Percentiles rank a stretch among this genome's conserved stretches.
These are phyloP conservation scores for Drosophila gaucha DNA, from an alignment of 2,888 invertebrate species.

Conservation along the genomic window DNA sequence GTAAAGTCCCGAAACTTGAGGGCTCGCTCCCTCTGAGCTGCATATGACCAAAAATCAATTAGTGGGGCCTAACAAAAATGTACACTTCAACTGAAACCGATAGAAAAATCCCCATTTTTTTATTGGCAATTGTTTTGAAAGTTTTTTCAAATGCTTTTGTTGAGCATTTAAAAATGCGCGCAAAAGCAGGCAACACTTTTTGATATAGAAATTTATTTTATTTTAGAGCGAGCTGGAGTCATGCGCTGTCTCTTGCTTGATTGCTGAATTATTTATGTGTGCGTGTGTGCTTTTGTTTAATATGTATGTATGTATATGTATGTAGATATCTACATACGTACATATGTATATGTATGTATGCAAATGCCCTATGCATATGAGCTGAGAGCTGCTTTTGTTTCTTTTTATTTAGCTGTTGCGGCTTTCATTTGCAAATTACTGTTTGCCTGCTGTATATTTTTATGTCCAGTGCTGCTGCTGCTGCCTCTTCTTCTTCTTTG, in stretches of 20 bases:
- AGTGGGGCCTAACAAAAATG: constrained; percentile 27
- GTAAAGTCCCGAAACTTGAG: constrained; percentile 9
- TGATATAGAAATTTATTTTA: constrained; percentile 5
- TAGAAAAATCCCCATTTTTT: constrained; percentile 36
- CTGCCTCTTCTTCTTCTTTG: constrained; percentile 4
- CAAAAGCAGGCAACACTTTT: constrained; percentile 56
- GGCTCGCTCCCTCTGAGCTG: constrained; percentile 31
- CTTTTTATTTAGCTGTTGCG: constrained; percentile 24
- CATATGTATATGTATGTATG: constrained; percentile 54
- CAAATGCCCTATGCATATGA: constrained; percentile 74
- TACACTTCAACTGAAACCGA: constrained; percentile 44
- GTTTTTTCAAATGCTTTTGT: constrained; percentile 8
- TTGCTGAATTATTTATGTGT: constrained; percentile 71
- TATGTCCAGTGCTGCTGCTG: constrained; percentile 20
- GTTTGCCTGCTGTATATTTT: constrained; percentile 58
- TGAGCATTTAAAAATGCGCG: constrained; percentile 30
- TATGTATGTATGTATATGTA: constrained; percentile 42
- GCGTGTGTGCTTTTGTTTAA: constrained; percentile 31
- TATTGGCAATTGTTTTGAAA: constrained; percentile 6
- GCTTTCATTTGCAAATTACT: constrained; percentile 72
- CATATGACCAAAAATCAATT: constrained; percentile 50
- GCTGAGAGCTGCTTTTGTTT: constrained; percentile 31
- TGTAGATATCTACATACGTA: constrained; percentile 26
- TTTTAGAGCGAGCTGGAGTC: not conserved
- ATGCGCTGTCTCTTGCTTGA: constrained; percentile 25